Evolutionary conservation across 2,888 invertebrate genomes (phyloP), one percentile per base, ranked within the genome.

Genomic region (Pristionchus japonicus): DNA sequence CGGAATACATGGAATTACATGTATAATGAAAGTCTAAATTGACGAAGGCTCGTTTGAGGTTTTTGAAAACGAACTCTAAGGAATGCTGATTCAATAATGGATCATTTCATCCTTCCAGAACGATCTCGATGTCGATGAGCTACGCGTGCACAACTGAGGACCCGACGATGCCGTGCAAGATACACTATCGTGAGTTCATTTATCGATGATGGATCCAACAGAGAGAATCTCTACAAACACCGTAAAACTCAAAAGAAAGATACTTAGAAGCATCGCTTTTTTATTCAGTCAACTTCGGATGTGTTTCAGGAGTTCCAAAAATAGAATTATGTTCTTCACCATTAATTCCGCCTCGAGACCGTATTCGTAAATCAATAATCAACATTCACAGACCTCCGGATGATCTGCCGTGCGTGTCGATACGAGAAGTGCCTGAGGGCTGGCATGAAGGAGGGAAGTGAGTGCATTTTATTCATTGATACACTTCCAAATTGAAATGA

Each of bases 51-150:
- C n/a, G n/a, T n/a, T n/a, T n/a, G n/a, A n/a, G n/a, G n/a, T n/a
- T n/a, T n/a, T n/a, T n/a, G n/a, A n/a, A n/a, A n/a, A n/a, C n/a
- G n/a, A n/a, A n/a, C n/a, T n/a, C n/a, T n/a, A n/a, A n/a, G n/a
- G n/a, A n/a, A n/a, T n/a, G n/a, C n/a, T n/a, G n/a, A n/a, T n/a
- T n/a, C n/a, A n/a, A n/a, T n/a, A 70, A 34, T 70, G 13, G 0
- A 17, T 34, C 3, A 70, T 17, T 17, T 70, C 37, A n/a, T 40
- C 7, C 23, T 43, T 85, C 7, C 43, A 85, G 85, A 17, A 85
- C 85, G 27, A 64, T 85, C 23, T 85, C 85, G n/a, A 85, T 85
- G 85, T 20, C 27, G 17, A 85, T 85, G 85, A 85, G 64, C 11
- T 85, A 85, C 64, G 64, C 43, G 43, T 85, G 85, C 64, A 85